Percentiles rank a stretch among this genome's conserved stretches.
These are phyloP conservation scores for Cephonodes hylas DNA, from an alignment of 2,888 invertebrate genomes.

Conservation along the genomic window DNA sequence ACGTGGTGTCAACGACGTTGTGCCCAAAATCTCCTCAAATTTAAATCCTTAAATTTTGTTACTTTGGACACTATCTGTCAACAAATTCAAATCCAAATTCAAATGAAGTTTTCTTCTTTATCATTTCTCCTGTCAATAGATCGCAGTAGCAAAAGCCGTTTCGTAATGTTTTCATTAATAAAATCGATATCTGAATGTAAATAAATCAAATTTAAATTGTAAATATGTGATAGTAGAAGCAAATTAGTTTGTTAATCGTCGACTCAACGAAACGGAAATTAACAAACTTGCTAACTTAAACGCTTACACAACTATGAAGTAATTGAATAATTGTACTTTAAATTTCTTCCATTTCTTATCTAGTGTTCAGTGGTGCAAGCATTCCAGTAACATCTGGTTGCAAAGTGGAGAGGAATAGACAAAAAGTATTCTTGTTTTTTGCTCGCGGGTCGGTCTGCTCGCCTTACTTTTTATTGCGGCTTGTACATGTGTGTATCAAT, in stretches of 20 bases:
- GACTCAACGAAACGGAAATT: neutral
- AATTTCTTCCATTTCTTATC: neutral
- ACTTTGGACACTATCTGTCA: too few relatives aligned
- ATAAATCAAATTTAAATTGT: conserved; percentile 3
- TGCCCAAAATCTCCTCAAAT: too few relatives aligned
- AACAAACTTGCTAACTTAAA: neutral
- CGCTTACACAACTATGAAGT: neutral
- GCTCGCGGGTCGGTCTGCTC: neutral
- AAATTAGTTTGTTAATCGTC: neutral
- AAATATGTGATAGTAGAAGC: neutral
- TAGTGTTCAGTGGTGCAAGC: neutral
- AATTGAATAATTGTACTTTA: neutral
- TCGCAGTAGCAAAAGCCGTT: neutral
- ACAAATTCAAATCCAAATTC: neutral
- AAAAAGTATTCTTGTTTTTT: conserved; percentile 1
- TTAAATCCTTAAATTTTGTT: too few relatives aligned
- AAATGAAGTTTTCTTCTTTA: neutral
- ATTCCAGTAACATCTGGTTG: neutral
- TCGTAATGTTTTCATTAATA: neutral
- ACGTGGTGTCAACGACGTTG: too few relatives aligned
- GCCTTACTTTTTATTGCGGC: conserved; percentile 2
- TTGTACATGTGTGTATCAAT: neutral
- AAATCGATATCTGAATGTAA: neutral
- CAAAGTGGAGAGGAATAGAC: conserved; percentile 7
- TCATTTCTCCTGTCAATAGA: neutral